Evolutionary conservation across 1,140 invertebrate genomes (phyloP).

Genomic region (Euura lappo): DNA sequence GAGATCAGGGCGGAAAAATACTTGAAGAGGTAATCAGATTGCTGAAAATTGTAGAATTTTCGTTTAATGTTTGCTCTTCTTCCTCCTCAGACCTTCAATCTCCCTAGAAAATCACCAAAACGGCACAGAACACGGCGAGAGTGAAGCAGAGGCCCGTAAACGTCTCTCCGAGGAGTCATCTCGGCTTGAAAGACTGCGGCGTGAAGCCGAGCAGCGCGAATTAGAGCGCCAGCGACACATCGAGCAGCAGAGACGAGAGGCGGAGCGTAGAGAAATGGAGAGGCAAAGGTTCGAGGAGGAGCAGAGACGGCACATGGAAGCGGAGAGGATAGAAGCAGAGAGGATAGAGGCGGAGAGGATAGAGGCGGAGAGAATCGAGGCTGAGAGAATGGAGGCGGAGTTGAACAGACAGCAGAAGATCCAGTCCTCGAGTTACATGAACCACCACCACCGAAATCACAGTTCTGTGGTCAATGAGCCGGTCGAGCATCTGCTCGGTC

Average conservation of each 20-base stretch:
- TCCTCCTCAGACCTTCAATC: no score
- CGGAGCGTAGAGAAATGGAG: constrained; percentile 37
- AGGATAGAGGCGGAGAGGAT: neutral
- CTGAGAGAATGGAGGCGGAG: constrained; percentile 43
- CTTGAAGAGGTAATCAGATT: constrained; percentile 6
- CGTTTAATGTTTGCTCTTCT: no score
- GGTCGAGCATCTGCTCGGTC: constrained; percentile 47
- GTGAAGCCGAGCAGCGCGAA: constrained; percentile 37
- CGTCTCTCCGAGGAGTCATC: neutral
- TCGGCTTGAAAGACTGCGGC: constrained; percentile 34
- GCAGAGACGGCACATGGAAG: neutral
- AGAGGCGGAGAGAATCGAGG: constrained; percentile 20
- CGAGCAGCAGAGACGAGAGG: constrained; percentile 42
- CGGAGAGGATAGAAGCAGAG: constrained; percentile 29
- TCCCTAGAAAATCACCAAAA: no score
- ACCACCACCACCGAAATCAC: constrained; percentile 40
- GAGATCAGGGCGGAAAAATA: constrained; percentile 64
- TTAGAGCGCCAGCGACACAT: constrained; percentile 25
- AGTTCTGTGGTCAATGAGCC: constrained; percentile 32
- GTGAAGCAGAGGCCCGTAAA: neutral
- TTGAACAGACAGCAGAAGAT: constrained; percentile 47
- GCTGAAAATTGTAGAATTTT: no score
- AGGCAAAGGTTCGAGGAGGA: constrained; percentile 9
- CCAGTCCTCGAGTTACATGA: constrained; percentile 43
- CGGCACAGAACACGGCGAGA: constrained; percentile 12